Conservation (phyloP, 2,888 invertebrate genomes). For the Pimpla rufipes region DNA sequence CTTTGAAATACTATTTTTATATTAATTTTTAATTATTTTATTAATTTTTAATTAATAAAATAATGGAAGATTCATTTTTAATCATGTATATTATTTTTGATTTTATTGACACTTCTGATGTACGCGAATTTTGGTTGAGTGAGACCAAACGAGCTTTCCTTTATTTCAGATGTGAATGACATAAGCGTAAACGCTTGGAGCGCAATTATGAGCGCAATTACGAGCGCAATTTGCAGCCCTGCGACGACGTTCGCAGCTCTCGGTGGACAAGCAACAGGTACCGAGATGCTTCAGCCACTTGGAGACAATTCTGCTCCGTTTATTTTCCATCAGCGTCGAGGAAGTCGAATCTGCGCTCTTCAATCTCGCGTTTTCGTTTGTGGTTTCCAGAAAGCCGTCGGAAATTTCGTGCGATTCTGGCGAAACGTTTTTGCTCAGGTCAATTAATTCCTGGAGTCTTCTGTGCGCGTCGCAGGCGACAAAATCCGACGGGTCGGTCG, state of each 20-base stretch:
- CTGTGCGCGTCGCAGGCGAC: constrained; percentile 31
- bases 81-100: neutral
- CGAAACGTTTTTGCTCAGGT: constrained; percentile 30
- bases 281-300: constrained; percentile 26
- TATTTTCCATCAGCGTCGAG: constrained; percentile 1
- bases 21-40: too few species aligned
- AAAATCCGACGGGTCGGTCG: neutral
- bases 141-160: neutral
- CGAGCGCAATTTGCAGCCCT: constrained; percentile 2
- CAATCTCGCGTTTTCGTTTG: neutral
- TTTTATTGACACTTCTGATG: too few species aligned
- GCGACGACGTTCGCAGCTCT: constrained; percentile 34
- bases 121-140: neutral
- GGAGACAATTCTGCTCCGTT: neutral
- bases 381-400: neutral
- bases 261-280: constrained; percentile 38
- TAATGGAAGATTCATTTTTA: too few species aligned
- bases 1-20: too few species aligned
- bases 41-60: too few species aligned
- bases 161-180: constrained; percentile 32
- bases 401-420: neutral
- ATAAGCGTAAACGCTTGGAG: constrained; percentile 47
- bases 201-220: constrained; percentile 4
- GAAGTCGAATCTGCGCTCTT: neutral
- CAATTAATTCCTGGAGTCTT: constrained; percentile 53